Percentiles rank a stretch among this genome's conserved stretches.
Evolutionary conservation across 2,888 invertebrate species (phyloP).

Genomic region (Drosophila meridionalis): DNA sequence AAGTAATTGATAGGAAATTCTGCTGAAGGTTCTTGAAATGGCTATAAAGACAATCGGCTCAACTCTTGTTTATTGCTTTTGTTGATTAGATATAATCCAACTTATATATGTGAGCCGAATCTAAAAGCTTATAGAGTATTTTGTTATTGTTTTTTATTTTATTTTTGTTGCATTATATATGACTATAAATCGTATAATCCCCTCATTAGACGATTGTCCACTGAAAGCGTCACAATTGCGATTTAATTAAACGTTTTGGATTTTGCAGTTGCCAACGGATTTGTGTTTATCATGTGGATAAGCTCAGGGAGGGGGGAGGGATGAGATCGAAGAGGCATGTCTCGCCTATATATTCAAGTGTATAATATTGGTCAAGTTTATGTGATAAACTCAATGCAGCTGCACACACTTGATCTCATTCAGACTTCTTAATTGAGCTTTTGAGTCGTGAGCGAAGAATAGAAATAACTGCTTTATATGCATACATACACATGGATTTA

Average conservation of each 20-base stretch:
- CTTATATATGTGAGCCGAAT: neutral
- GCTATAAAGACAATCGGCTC: neutral
- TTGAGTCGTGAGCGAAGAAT: neutral
- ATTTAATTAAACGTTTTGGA: slow-evolving; percentile 13
- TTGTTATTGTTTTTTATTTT: neutral
- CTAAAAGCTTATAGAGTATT: neutral
- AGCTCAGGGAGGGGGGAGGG: neutral
- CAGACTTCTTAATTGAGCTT: slow-evolving; percentile 8
- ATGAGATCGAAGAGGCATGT: neutral
- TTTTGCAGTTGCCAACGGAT: slow-evolving; percentile 22
- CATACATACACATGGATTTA: neutral
- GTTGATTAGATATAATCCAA: neutral
- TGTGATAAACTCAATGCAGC: slow-evolving; percentile 1
- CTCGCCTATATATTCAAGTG: slow-evolving; percentile 8
- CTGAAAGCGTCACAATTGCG: slow-evolving; percentile 13
- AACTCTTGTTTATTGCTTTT: neutral
- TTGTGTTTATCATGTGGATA: slow-evolving; percentile 31
- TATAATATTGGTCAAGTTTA: slow-evolving; percentile 70
- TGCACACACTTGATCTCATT: slow-evolving; percentile 37
- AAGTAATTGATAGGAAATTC: neutral
- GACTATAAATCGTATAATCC: slow-evolving; percentile 1
- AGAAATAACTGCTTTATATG: neutral
- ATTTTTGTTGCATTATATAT: slow-evolving; percentile 1
- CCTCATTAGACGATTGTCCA: neutral
- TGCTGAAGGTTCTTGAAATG: neutral